phyloP scores from a whole-genome alignment of 35 echinoderm and acorn worm species.

The Apostichopus japonicus region DNA sequence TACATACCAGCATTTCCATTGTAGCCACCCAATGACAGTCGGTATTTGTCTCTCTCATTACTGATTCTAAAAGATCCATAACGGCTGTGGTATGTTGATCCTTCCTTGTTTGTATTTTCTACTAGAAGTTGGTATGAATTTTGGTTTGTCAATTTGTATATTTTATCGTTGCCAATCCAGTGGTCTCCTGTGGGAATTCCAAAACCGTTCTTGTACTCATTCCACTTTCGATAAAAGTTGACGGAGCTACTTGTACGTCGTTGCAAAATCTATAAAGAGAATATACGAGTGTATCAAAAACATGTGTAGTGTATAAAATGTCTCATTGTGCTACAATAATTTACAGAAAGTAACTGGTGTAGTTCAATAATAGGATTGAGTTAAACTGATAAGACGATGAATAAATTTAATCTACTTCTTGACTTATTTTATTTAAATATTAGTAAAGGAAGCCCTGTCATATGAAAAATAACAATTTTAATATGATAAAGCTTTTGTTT shows the following conservation, averaged over 20 bases:
- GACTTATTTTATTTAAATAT: no score
- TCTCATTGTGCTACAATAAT: slow-evolving; percentile 6
- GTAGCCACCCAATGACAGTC: no score
- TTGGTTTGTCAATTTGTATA: slow-evolving; percentile 30
- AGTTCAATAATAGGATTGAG: no score
- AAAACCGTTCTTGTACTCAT: slow-evolving; percentile 61
- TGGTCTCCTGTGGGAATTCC: slow-evolving; percentile 43
- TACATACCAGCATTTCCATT: no score
- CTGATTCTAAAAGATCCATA: no score
- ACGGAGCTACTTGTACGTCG: slow-evolving; percentile 35
- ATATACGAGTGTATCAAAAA: neutral
- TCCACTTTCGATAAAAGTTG: slow-evolving; percentile 49
- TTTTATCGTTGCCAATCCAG: slow-evolving; percentile 60
- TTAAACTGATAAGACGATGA: no score
- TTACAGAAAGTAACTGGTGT: neutral
- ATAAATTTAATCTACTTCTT: no score
- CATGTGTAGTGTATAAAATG: neutral
- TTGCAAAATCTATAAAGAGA: slow-evolving; percentile 51
- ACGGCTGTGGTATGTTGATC: neutral
- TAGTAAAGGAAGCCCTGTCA: no score
- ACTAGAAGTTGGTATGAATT: slow-evolving; percentile 1
- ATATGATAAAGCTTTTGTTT: no score
- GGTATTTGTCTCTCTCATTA: no score
- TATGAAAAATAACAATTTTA: no score
- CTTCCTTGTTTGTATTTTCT: slow-evolving; percentile 13